phyloP scores from a whole-genome alignment of 2,113 vertebrate species.

The Indri indri region DNA sequence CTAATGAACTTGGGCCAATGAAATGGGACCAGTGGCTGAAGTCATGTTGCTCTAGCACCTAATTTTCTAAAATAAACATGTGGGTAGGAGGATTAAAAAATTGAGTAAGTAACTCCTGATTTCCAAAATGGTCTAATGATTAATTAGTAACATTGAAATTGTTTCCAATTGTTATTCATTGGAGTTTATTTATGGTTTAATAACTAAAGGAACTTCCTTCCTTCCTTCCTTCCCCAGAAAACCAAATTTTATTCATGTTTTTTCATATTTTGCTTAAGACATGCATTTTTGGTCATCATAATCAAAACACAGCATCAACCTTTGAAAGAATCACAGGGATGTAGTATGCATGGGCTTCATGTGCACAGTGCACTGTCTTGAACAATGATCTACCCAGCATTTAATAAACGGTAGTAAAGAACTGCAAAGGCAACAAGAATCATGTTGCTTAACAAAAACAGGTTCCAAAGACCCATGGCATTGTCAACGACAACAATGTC shows the following conservation, averaged over 20 bases:
- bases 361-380: not conserved
- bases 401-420: not conserved
- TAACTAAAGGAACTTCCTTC: not conserved
- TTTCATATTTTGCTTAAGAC: not conserved
- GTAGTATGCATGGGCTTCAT: not conserved
- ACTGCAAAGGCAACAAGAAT: not conserved
- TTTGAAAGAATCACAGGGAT: not conserved
- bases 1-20: not conserved
- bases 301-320: not conserved
- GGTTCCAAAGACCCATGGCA: not conserved
- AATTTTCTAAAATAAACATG: not conserved
- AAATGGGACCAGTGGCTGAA: not conserved
- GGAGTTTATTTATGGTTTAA: not conserved
- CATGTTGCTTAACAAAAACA: not conserved
- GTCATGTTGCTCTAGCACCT: not conserved
- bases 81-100: not conserved
- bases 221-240: not conserved
- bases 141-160: not conserved
- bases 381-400: not conserved
- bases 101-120: not conserved
- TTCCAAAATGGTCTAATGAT: not conserved
- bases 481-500: not conserved
- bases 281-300: not conserved
- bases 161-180: not conserved
- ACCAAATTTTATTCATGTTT: not conserved